Evolutionary conservation across 2,113 vertebrate genomes (phyloP).

Genomic region (Corvus moneduloides): DNA sequence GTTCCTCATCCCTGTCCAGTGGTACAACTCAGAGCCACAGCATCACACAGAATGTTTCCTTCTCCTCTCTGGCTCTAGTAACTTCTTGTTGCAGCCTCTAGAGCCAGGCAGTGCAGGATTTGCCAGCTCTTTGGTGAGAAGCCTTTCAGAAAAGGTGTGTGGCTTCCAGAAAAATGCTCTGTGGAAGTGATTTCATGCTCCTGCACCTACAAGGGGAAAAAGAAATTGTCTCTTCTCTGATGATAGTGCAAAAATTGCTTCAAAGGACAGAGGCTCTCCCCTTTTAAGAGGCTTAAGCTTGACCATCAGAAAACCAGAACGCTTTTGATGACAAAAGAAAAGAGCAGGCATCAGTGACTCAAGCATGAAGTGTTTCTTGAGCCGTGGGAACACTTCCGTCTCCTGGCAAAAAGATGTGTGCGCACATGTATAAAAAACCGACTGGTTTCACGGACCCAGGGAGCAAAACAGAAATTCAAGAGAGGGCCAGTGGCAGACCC

Average conservation of each 20-base stretch:
- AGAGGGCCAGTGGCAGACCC: not conserved
- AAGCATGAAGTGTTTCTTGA: not conserved
- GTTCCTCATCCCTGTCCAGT: not conserved
- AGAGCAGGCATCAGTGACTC: not conserved
- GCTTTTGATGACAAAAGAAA: not conserved
- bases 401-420: not conserved
- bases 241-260: not conserved
- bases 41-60: not conserved
- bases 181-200: not conserved
- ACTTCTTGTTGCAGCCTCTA: not conserved
- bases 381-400: not conserved
- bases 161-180: not conserved
- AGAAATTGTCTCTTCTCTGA: not conserved
- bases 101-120: not conserved
- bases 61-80: not conserved
- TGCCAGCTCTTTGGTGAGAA: not conserved
- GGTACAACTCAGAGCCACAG: not conserved
- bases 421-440: fast-evolving
- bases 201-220: not conserved
- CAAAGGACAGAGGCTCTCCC: not conserved
- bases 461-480: not conserved
- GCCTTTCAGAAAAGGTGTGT: not conserved
- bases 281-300: not conserved
- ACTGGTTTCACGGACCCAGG: not conserved
- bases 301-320: not conserved